These are phyloP conservation scores for Heliconius himera DNA, from an alignment of 1,140 invertebrate species.

Conservation along the genomic window DNA sequence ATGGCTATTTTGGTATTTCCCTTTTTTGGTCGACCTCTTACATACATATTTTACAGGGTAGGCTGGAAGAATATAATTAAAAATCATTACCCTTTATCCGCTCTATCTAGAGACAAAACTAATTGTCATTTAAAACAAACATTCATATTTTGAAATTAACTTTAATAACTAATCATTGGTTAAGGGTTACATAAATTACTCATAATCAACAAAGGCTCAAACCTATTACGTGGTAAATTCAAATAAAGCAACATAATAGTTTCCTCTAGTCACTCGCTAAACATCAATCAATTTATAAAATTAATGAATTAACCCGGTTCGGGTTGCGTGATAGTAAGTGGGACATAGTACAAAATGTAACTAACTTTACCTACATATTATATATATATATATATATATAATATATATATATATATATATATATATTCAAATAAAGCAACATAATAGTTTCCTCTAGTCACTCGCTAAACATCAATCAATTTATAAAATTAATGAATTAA, in stretches of 20 bases:
- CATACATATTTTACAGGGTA: no score
- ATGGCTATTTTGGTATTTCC: no score
- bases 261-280: not conserved
- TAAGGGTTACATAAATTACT: not conserved
- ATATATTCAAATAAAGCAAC: constrained; percentile 2
- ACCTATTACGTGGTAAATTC: not conserved
- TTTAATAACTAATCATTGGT: not conserved
- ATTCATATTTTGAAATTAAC: not conserved
- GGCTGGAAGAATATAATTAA: no score
- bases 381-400: no score
- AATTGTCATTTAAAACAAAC: not conserved
- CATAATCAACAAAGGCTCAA: not conserved
- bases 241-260: constrained; percentile 1
- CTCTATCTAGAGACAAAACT: no score
- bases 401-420: no score
- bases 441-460: not conserved
- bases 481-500: not conserved
- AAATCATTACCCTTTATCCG: no score
- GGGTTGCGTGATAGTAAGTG: not conserved
- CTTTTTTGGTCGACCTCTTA: no score
- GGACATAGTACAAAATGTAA: not conserved
- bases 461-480: not conserved
- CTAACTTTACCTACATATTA: not conserved
- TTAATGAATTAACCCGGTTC: not conserved
- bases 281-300: constrained; percentile 2